These are phyloP conservation scores for Enteromius unitaeniatus DNA, from an alignment of 2,797 vertebrate species.

Conservation along the genomic window DNA sequence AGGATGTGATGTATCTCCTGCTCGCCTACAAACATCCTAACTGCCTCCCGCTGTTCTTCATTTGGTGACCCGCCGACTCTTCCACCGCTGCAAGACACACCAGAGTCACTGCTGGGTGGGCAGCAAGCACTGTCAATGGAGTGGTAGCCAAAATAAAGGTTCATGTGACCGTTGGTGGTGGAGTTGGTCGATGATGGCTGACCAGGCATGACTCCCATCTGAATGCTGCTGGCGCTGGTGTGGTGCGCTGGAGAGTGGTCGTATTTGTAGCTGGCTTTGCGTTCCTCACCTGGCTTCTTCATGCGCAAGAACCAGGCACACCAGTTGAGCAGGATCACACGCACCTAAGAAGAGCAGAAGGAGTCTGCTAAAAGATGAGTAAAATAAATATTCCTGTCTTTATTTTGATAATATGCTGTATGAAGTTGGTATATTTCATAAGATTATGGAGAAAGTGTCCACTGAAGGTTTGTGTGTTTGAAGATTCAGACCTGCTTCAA, in stretches of 20 bases:
- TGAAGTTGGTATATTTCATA: constrained; percentile 21
- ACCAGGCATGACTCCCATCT: constrained; percentile 79
- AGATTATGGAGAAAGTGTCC: constrained; percentile 13
- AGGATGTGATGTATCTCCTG: constrained; percentile 85
- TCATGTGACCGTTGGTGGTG: constrained; percentile 82
- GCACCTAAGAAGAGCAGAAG: constrained; percentile 73
- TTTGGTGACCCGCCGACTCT: constrained; percentile 68
- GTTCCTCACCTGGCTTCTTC: constrained; percentile 88
- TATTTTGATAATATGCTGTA: constrained; percentile 16
- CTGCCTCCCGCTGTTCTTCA: constrained; percentile 80
- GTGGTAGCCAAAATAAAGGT: constrained; percentile 83
- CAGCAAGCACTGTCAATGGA: constrained; percentile 79
- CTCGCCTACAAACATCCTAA: constrained; percentile 73
- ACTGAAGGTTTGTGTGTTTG: constrained; percentile 39
- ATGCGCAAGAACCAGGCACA: constrained; percentile 93
- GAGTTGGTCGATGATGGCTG: constrained; percentile 74
- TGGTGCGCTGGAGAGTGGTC: constrained; percentile 75
- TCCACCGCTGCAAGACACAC: constrained; percentile 72
- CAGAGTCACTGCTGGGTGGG: constrained; percentile 76
- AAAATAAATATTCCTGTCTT: background rate
- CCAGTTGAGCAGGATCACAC: constrained; percentile 88
- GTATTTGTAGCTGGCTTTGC: constrained; percentile 71
- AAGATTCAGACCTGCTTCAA: constrained; percentile 45
- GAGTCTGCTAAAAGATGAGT: background rate
- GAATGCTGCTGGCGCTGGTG: constrained; percentile 80